These are phyloP conservation scores for Plumapathes pennacea DNA, from an alignment of 92 coral and sea anemone species.

Conservation along the genomic window DNA sequence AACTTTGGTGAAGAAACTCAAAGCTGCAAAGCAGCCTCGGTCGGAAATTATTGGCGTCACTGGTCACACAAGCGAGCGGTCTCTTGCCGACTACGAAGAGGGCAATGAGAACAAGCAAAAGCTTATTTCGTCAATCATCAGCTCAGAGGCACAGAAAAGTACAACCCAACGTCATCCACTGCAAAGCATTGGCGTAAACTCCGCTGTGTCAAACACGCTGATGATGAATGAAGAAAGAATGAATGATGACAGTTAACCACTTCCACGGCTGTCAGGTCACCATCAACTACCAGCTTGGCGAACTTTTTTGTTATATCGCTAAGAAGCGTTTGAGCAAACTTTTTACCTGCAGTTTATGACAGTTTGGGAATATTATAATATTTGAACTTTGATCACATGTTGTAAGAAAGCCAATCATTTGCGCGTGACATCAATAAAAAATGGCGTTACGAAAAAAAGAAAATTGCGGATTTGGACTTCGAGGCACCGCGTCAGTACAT, in stretches of 20 bases:
- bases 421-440: not conserved
- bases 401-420: no score
- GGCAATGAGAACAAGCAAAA: conserved; percentile 37
- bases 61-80: conserved; percentile 21
- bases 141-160: no score
- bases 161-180: conserved; percentile 1
- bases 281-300: not conserved
- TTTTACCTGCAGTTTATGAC: no score
- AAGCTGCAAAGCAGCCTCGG: conserved; percentile 13
- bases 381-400: no score
- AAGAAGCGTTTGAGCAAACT: no score
- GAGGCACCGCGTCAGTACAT: conserved; percentile 23
- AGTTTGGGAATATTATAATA: no score
- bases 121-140: conserved; percentile 19
- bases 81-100: conserved; percentile 31
- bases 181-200: not conserved
- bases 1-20: conserved; percentile 24
- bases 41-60: conserved; percentile 11
- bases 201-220: not conserved
- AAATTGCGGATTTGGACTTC: conserved; percentile 6
- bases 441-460: not conserved
- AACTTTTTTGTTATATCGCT: no score
- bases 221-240: not conserved
- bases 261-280: conserved; percentile 35
- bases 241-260: conserved; percentile 14